These are phyloP conservation scores for Nicator chloris DNA, from an alignment of 2,113 vertebrate species.

Conservation along the genomic window DNA sequence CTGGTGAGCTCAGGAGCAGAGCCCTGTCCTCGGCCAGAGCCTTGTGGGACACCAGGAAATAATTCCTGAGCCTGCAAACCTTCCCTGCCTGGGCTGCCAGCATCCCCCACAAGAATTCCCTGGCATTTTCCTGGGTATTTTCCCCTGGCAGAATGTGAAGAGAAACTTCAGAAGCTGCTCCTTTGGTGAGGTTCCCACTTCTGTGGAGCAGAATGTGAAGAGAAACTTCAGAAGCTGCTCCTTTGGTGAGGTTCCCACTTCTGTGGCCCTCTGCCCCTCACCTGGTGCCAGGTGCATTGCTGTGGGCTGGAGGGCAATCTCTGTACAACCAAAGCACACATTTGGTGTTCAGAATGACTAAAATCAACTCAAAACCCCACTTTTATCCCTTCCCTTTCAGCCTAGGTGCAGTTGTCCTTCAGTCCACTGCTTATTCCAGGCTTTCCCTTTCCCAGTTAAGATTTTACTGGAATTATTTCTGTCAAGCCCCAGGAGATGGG, in stretches of 20 bases:
- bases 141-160: neutral
- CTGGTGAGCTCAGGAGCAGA: neutral
- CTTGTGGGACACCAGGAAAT: neutral
- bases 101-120: neutral
- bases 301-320: neutral
- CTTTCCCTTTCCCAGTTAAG: neutral
- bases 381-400: neutral
- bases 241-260: neutral
- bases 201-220: neutral
- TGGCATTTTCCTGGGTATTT: fast-evolving
- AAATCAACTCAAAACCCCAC: neutral
- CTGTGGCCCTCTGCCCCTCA: neutral
- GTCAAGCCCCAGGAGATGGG: neutral
- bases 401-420: neutral
- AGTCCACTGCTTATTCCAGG: neutral
- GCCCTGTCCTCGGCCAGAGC: neutral
- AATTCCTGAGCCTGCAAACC: neutral
- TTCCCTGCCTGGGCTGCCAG: neutral
- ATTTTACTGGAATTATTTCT: neutral
- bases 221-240: neutral
- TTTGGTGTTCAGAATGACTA: neutral
- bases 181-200: neutral
- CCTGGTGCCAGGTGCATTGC: neutral
- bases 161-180: neutral
- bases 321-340: fast-evolving